phyloP scores from a whole-genome alignment of 2,888 invertebrate species.

The Cryptus armator region DNA sequence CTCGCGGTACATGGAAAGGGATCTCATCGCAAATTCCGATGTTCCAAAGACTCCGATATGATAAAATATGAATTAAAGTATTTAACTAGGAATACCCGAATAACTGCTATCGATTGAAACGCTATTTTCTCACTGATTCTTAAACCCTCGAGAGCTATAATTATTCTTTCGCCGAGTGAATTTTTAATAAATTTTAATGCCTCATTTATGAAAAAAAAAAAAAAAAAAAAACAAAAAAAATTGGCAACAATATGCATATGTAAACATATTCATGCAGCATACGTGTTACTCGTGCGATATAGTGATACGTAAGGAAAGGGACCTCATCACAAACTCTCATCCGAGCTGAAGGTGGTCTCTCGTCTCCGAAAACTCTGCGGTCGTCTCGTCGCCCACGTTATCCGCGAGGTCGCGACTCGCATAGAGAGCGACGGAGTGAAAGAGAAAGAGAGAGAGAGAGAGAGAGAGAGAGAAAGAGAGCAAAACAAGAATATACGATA shows the following conservation, averaged over 20 bases:
- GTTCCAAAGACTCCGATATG: neutral
- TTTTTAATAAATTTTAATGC: neutral
- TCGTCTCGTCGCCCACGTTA: conserved; percentile 41
- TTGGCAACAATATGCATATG: conserved; percentile 4
- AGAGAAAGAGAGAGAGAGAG: conserved; percentile 17
- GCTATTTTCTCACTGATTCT: neutral
- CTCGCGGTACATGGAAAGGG: too few species aligned
- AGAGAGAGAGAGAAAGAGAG: conserved; percentile 7
- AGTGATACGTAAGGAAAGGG: conserved; percentile 16
- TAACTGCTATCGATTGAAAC: neutral
- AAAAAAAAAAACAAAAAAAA: neutral
- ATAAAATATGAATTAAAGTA: neutral
- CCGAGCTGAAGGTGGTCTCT: conserved; percentile 37
- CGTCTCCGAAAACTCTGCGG: conserved; percentile 31
- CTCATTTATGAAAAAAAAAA: neutral
- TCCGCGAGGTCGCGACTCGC: conserved; percentile 64
- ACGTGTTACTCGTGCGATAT: neutral
- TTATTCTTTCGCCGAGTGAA: neutral
- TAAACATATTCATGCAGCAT: neutral
- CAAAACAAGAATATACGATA: conserved; percentile 21
- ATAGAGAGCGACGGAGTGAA: conserved; percentile 47
- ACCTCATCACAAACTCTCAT: conserved; percentile 42
- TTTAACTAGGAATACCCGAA: neutral
- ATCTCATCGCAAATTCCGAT: too few species aligned
- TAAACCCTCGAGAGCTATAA: neutral